Percentiles rank a stretch among this genome's conserved stretches.
Conservation (phyloP, 1,140 invertebrate genomes). For the Venustaconcha ellipsiformis region DNA sequence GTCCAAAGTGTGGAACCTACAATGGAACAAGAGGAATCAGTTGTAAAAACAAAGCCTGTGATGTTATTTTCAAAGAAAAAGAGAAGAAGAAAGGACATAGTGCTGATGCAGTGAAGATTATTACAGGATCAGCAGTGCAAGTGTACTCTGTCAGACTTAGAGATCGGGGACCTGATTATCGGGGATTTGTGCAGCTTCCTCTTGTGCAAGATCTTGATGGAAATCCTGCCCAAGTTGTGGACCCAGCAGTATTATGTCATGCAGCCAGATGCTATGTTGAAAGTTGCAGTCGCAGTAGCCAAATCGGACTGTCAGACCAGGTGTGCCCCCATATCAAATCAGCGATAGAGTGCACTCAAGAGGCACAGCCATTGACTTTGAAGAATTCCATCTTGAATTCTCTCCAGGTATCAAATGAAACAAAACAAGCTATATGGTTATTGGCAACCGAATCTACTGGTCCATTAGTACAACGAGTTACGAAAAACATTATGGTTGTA, state of each 20-base stretch:
- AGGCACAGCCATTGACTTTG: slow-evolving; percentile 76
- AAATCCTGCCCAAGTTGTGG: slow-evolving; percentile 70
- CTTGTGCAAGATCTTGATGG: slow-evolving; percentile 68
- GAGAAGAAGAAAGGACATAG: slow-evolving; percentile 75
- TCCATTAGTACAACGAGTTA: slow-evolving; percentile 81
- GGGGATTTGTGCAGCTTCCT: slow-evolving; percentile 83
- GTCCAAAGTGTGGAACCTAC: slow-evolving; percentile 82
- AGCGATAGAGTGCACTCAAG: slow-evolving; percentile 76
- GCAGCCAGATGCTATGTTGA: slow-evolving; percentile 79
- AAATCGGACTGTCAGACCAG: slow-evolving; percentile 44
- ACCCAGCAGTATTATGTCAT: slow-evolving; percentile 66
- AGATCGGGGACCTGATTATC: slow-evolving; percentile 78
- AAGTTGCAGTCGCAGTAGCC: slow-evolving; percentile 69
- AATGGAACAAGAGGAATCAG: slow-evolving; percentile 81
- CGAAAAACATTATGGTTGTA: slow-evolving; percentile 83
- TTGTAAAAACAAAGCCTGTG: slow-evolving; percentile 84
- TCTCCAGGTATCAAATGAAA: slow-evolving; percentile 75
- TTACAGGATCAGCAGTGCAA: slow-evolving; percentile 75
- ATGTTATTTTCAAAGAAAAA: slow-evolving; percentile 79
- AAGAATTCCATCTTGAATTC: slow-evolving; percentile 78
- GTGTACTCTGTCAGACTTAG: slow-evolving; percentile 80
- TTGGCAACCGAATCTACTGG: slow-evolving; percentile 76
- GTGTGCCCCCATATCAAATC: slow-evolving; percentile 79
- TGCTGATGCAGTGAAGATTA: slow-evolving; percentile 79
- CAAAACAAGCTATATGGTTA: slow-evolving; percentile 78